Evolutionary conservation across 2,113 vertebrate genomes (phyloP).

Genomic region (Rhinolophus sinicus): DNA sequence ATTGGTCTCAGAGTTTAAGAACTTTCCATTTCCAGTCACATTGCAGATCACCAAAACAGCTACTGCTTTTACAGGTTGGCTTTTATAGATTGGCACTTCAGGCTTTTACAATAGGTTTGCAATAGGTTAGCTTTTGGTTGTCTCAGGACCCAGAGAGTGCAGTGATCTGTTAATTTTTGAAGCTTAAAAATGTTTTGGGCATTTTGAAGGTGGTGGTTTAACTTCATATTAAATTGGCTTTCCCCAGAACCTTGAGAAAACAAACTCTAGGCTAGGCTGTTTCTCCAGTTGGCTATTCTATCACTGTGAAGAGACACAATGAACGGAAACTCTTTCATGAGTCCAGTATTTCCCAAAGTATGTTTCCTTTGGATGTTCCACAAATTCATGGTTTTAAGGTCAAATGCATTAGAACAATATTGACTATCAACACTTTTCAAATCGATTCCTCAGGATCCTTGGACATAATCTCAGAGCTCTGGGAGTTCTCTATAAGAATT

Average conservation of each 20-base stretch:
- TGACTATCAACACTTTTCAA: background rate
- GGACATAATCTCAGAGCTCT: background rate
- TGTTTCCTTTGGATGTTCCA: background rate
- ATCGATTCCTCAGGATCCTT: background rate
- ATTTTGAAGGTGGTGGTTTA: background rate
- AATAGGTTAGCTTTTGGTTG: background rate
- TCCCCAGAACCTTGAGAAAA: background rate
- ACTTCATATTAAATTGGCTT: background rate
- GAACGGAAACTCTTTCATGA: background rate
- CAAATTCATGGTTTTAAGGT: background rate
- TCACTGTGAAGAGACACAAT: background rate
- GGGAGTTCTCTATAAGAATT: background rate
- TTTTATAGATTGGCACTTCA: background rate
- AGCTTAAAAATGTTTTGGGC: background rate
- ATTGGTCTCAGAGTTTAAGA: conserved; percentile 9
- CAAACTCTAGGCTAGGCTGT: background rate
- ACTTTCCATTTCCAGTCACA: background rate
- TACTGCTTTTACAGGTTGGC: background rate
- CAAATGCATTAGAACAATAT: background rate
- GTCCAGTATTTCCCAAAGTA: background rate
- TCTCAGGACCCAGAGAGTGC: background rate
- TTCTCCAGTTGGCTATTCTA: background rate
- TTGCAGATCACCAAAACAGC: background rate
- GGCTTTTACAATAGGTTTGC: background rate
- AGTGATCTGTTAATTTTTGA: conserved; percentile 1